Conservation (phyloP, 2,797 vertebrate genomes). For the Enteromius paludinosus region DNA sequence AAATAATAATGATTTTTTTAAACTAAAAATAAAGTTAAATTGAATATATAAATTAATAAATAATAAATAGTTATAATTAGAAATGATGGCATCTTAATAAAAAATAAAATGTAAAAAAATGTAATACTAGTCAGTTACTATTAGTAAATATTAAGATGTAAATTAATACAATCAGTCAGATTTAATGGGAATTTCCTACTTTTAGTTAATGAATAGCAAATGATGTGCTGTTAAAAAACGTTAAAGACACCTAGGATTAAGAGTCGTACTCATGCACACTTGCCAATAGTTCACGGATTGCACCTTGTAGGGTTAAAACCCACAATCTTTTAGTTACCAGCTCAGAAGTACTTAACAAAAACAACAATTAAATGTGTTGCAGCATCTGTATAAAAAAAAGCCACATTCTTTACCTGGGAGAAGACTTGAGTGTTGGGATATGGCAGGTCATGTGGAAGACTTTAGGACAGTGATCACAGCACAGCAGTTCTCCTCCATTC, state of each 20-base stretch:
- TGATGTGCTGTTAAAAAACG: neutral
- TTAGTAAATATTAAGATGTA: neutral
- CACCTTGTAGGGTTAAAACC: neutral
- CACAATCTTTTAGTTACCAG: neutral
- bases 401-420: conserved; percentile 79
- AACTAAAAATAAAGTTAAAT: neutral
- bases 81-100: neutral
- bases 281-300: neutral
- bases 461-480: conserved; percentile 97
- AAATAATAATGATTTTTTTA: neutral
- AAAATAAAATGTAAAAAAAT: neutral
- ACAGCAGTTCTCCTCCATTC: conserved; percentile 94
- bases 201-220: neutral
- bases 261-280: neutral
- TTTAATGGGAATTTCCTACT: neutral
- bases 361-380: neutral
- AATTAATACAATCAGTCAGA: neutral
- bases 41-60: neutral
- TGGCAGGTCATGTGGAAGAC: conserved; percentile 99
- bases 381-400: neutral
- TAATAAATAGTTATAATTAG: neutral
- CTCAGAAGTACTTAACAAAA: neutral
- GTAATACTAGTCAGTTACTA: neutral
- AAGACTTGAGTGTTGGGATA: conserved; percentile 92
- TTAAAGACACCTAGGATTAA: neutral